These are phyloP conservation scores for Platynereis dumerilii DNA, from an alignment of 2,888 invertebrate species.

Conservation along the genomic window DNA sequence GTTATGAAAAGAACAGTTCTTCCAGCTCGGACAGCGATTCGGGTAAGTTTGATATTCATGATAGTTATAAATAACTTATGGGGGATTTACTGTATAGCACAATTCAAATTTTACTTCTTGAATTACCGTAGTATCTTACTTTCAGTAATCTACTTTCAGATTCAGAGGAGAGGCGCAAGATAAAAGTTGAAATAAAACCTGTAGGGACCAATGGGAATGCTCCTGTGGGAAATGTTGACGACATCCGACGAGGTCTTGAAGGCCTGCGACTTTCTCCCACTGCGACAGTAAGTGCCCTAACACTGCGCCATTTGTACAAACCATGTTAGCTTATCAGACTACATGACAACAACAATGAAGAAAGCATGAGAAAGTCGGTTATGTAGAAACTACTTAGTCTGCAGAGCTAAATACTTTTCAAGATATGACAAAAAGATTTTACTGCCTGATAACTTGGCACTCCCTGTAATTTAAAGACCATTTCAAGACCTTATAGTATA, in stretches of 20 bases:
- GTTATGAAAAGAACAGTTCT: conserved; percentile 78
- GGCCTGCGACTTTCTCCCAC: conserved; percentile 74
- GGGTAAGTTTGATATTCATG: conserved; percentile 66
- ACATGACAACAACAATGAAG: neutral
- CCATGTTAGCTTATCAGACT: neutral
- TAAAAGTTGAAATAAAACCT: conserved; percentile 94
- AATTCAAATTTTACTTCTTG: no score
- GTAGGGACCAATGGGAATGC: conserved; percentile 83
- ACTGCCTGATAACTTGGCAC: no score
- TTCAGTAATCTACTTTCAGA: conserved; percentile 27
- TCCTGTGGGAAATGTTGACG: conserved; percentile 89
- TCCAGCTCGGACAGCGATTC: conserved; percentile 88
- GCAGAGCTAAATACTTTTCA: no score
- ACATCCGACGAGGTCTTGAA: conserved; percentile 88
- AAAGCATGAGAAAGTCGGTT: neutral
- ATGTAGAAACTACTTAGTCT: no score
- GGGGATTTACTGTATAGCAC: neutral
- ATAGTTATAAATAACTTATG: no score
- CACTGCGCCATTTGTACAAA: neutral
- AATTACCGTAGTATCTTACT: no score
- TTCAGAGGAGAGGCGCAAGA: conserved; percentile 82
- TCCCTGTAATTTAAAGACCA: no score
- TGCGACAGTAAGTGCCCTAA: conserved; percentile 65
- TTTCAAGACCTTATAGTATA: no score
- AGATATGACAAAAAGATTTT: no score